Base-by-base conservation (phyloP, 2,797 vertebrate species). In the Rhynchonycteris naso region DNA sequence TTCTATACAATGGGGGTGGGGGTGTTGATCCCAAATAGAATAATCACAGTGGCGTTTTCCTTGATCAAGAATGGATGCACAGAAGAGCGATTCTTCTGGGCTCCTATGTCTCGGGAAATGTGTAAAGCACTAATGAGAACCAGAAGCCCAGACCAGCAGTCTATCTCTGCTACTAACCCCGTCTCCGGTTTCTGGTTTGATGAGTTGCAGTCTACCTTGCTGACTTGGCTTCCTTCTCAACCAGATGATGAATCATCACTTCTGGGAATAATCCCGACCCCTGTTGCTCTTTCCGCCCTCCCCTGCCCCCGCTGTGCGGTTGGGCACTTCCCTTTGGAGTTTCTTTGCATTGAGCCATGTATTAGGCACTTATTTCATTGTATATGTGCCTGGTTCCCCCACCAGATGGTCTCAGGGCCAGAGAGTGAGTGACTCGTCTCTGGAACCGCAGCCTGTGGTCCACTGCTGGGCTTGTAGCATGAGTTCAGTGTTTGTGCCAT, bases 241-340 rank as follows among this genome's bases (percentile, higher is more conserved):
- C 65, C 85, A 54, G 61, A 94, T 65, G 95, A 96, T 96, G 97
- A 97, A 83, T 96, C 97, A 97, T 82, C 66, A 83, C 88, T 97
- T 94, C 96, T 96, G 95, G 96, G 96, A 97, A 97, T 91, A 88
- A 59, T 80, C 84, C 22, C 3, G 4, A 61, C 61, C 75, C 52
- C 50, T 52, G 26, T 15, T 13, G 35, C 38, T 58, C 81, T 54
- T 5, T 43, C 24, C 19, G 2, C 43, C 13, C 35, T 26, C n/a
- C 4, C 7, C 38, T 19, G 7, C 47, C 74, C 65, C 47, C 1
- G 0, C 66, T 7, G 0, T 82, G 93, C 35, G 84, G 90, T n/a
- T 91, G 74, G 82, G 26, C 47, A 93, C 88, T 96, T 96, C 66
- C 93, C 95, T 94, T 58, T 30, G 28, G 75, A 90, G 90, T 58